Evolutionary conservation across 1,140 invertebrate species (phyloP).

Genomic region (Orchestia grillus): DNA sequence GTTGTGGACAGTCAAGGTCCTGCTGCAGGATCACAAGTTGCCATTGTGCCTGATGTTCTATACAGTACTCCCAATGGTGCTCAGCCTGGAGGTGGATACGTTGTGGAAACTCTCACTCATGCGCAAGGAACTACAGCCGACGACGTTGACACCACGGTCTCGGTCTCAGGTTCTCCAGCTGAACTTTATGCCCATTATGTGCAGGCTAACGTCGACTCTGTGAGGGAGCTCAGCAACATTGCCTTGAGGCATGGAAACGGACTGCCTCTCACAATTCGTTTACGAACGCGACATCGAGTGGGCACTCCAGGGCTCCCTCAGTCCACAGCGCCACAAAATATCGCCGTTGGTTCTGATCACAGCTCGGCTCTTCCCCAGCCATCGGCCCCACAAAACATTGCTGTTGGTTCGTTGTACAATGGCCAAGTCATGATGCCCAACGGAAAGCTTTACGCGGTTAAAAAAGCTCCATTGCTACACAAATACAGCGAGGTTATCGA

Average conservation of each 20-base stretch:
- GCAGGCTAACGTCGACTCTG: background rate
- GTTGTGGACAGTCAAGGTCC: background rate
- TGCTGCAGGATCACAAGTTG: background rate
- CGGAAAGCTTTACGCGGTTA: background rate
- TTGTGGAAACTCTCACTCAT: background rate
- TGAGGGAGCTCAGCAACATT: background rate
- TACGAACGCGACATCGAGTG: background rate
- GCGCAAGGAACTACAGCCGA: background rate
- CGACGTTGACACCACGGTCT: background rate
- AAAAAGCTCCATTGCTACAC: background rate
- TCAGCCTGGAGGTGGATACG: background rate
- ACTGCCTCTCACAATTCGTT: background rate
- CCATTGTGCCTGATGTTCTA: background rate
- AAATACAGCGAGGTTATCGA: conserved; percentile 36
- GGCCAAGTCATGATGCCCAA: background rate
- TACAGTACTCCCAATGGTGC: background rate
- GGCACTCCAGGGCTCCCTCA: background rate
- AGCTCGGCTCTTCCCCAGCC: no score
- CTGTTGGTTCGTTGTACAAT: background rate
- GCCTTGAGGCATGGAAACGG: background rate
- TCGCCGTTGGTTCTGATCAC: no score
- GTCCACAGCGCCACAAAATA: background rate
- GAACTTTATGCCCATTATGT: background rate
- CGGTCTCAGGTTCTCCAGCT: background rate
- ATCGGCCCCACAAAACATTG: background rate